phyloP scores from a whole-genome alignment of 2,113 vertebrate species.

The Python bivittatus region DNA sequence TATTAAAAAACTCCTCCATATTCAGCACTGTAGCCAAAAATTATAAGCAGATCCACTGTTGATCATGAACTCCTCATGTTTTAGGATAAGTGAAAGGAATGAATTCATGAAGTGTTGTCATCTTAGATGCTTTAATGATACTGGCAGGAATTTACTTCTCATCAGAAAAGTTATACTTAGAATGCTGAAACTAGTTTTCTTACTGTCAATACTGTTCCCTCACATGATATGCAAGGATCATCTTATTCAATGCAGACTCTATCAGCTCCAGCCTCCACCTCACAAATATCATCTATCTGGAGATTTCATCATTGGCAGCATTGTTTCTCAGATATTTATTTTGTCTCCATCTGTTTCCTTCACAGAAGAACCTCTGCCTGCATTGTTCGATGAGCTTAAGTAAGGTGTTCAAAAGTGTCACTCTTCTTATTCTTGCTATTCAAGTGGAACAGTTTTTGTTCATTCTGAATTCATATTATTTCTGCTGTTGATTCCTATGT shows the following conservation, averaged over 20 bases:
- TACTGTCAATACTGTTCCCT: background rate
- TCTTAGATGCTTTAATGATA: background rate
- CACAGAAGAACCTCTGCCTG: background rate
- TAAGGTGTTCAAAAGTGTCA: background rate
- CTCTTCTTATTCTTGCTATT: background rate
- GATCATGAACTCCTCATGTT: background rate
- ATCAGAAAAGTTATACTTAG: background rate
- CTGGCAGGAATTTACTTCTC: background rate
- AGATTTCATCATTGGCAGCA: background rate
- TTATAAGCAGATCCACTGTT: background rate
- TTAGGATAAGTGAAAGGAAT: background rate
- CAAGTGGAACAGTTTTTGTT: background rate
- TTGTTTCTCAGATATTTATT: slow-evolving; percentile 10
- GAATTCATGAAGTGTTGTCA: background rate
- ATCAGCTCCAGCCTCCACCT: background rate
- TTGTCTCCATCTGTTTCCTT: background rate
- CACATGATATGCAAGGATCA: background rate
- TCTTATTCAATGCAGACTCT: background rate
- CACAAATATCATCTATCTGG: slow-evolving; percentile 6
- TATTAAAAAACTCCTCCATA: background rate
- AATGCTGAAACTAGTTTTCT: background rate
- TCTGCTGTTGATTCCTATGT: background rate
- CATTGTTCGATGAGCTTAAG: background rate
- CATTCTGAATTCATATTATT: background rate
- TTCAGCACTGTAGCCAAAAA: background rate